A percentile compares a stretch with the other conserved stretches of the same genome.
These are phyloP conservation scores for Nemoura dubitans DNA, from an alignment of 2,888 invertebrate species.

Conservation along the genomic window DNA sequence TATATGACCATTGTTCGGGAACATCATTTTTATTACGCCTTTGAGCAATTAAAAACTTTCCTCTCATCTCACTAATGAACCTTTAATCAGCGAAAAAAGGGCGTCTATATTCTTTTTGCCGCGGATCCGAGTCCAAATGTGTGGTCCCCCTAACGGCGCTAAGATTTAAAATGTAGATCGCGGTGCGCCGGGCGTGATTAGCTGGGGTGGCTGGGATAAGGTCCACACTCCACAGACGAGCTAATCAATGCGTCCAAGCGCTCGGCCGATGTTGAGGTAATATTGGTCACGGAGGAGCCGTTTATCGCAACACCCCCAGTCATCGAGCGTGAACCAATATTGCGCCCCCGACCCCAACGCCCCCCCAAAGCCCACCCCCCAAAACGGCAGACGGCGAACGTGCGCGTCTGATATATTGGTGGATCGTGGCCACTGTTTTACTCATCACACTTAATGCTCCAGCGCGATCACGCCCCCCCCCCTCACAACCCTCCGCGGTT, in stretches of 20 bases:
- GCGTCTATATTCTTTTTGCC: background rate
- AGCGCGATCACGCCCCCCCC: background rate
- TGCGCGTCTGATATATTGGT: constrained; percentile 22
- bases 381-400: background rate
- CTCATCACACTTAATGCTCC: constrained; percentile 13
- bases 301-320: constrained; percentile 41
- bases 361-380: background rate
- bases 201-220: no score
- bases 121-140: background rate
- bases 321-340: constrained; percentile 50
- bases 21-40: background rate
- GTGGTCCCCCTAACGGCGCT: background rate
- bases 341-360: constrained; percentile 2
- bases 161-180: background rate
- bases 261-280: constrained; percentile 9
- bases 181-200: background rate
- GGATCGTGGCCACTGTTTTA: constrained; percentile 20
- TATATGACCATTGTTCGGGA: background rate
- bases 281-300: constrained; percentile 47
- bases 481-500: background rate
- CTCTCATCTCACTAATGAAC: constrained; percentile 12
- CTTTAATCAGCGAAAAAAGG: background rate
- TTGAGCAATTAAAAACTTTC: constrained; percentile 4
- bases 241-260: background rate
- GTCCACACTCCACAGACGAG: no score